These are phyloP conservation scores for Cerastis leucographa DNA, from an alignment of 2,888 invertebrate genomes.

Conservation along the genomic window DNA sequence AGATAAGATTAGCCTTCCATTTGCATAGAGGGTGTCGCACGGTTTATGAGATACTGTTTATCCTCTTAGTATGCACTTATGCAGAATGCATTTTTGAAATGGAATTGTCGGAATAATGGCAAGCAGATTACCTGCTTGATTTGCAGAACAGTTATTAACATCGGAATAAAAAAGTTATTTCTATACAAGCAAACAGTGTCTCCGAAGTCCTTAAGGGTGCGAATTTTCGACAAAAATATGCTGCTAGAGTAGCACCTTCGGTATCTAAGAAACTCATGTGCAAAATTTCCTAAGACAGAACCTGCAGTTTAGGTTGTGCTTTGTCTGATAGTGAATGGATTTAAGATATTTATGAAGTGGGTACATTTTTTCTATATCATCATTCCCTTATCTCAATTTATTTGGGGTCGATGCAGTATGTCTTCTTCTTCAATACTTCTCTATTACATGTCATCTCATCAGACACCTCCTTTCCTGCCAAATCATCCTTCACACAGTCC, in stretches of 20 bases:
- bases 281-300: not conserved
- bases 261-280: not conserved
- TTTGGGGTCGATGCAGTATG: no score
- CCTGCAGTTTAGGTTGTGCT: not conserved
- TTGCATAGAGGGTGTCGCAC: constrained; percentile 31
- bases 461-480: no score
- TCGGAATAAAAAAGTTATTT: not conserved
- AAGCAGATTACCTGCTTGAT: not conserved
- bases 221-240: not conserved
- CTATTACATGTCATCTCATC: no score
- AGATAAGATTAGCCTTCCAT: constrained; percentile 42
- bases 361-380: not conserved
- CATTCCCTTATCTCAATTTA: no score
- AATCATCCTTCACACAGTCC: no score
- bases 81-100: constrained; percentile 7
- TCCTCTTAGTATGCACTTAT: constrained; percentile 4
- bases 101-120: not conserved
- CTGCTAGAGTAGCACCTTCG: not conserved
- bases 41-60: constrained; percentile 24
- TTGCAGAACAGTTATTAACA: not conserved
- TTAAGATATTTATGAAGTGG: not conserved
- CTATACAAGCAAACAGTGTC: not conserved
- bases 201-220: not conserved
- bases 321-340: not conserved
- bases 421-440: no score